Percentiles rank a stretch among this genome's conserved stretches.
These are phyloP conservation scores for Leptogaster cylindrica DNA, from an alignment of 2,888 invertebrate species.

Conservation along the genomic window DNA sequence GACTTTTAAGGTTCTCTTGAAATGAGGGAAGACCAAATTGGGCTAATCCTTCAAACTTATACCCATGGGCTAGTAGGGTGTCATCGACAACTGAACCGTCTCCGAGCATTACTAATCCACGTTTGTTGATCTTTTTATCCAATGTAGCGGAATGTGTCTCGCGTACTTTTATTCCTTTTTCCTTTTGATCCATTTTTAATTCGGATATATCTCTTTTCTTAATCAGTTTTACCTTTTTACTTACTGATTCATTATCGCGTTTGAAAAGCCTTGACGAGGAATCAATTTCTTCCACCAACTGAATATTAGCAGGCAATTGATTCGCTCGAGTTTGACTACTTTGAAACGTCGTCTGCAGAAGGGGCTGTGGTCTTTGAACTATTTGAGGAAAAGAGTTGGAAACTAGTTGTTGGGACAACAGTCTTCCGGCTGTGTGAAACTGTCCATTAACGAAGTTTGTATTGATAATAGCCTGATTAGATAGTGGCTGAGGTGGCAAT, in stretches of 20 bases:
- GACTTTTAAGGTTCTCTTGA: conserved; percentile 65
- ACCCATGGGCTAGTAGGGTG: conserved; percentile 60
- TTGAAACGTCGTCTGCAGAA: conserved; percentile 5
- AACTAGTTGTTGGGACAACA: conserved; percentile 65
- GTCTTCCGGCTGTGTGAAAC: conserved; percentile 65
- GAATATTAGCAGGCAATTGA: conserved; percentile 65
- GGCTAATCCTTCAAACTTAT: conserved; percentile 67
- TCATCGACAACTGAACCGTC: conserved; percentile 76
- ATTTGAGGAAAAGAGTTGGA: conserved; percentile 13
- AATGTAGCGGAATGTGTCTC: conserved; percentile 36
- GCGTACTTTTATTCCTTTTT: neutral
- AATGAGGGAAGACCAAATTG: conserved; percentile 73
- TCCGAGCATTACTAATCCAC: conserved; percentile 70
- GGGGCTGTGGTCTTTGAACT: neutral
- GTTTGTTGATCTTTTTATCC: conserved; percentile 67
- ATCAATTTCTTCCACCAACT: conserved; percentile 66
- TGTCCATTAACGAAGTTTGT: conserved; percentile 71
- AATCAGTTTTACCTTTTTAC: conserved; percentile 52
- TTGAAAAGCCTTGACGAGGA: conserved; percentile 44
- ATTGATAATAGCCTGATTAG: conserved; percentile 56
- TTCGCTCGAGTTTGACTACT: conserved; percentile 42
- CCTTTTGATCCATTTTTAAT: neutral
- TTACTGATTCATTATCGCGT: conserved; percentile 51
- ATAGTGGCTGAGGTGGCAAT: conserved; percentile 6
- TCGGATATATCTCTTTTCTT: conserved; percentile 19